phyloP scores from a whole-genome alignment of 2,888 invertebrate genomes.

The Eilema caniola region DNA sequence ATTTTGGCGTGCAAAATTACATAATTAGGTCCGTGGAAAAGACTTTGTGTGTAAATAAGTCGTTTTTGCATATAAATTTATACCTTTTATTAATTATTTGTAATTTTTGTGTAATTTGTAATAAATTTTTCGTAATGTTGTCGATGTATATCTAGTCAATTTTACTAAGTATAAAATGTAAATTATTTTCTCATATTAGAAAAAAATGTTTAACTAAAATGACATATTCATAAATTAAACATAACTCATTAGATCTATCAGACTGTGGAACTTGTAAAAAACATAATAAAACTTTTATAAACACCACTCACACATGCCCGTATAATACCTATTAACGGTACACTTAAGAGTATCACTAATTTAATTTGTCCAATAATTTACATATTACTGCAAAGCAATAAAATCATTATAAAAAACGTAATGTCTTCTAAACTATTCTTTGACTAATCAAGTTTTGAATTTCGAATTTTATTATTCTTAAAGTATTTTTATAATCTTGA shows the following conservation, averaged over 20 bases:
- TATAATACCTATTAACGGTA: slow-evolving; percentile 35
- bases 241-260: slow-evolving; percentile 18
- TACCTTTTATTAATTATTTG: neutral
- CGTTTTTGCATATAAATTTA: slow-evolving; percentile 6
- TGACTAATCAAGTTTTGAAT: slow-evolving; percentile 41
- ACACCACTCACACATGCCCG: slow-evolving; percentile 18
- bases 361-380: slow-evolving; percentile 49
- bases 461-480: slow-evolving; percentile 23
- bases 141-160: slow-evolving; percentile 7
- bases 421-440: slow-evolving; percentile 46
- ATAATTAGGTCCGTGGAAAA: neutral
- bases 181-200: slow-evolving; percentile 26
- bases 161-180: slow-evolving; percentile 38
- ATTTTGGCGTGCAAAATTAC: slow-evolving; percentile 15
- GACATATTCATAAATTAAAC: slow-evolving; percentile 33
- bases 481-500: slow-evolving; percentile 20
- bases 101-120: neutral
- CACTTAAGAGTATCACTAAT: slow-evolving; percentile 28
- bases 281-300: slow-evolving; percentile 21
- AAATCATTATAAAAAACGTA: slow-evolving; percentile 50
- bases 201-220: slow-evolving; percentile 34
- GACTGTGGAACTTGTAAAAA: slow-evolving; percentile 26
- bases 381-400: slow-evolving; percentile 51
- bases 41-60: neutral
- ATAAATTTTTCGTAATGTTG: slow-evolving; percentile 2